Evolutionary conservation across 2,113 vertebrate species (phyloP).

Genomic region (Corythoichthys intestinalis): DNA sequence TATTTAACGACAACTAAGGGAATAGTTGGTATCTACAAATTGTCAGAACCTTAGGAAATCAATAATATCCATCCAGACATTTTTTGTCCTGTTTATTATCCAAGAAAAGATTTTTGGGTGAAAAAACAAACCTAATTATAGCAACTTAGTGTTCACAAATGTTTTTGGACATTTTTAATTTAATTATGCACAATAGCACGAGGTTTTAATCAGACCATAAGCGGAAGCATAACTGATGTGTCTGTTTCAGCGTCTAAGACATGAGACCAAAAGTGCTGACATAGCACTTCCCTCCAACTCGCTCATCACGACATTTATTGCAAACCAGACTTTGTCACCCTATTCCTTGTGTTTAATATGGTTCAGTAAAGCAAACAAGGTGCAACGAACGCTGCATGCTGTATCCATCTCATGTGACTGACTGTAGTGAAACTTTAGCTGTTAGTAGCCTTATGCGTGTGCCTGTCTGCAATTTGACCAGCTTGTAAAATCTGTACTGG

Average conservation of each 20-base stretch:
- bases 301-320: slow-evolving; percentile 5
- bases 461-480: slow-evolving; percentile 13
- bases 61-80: too few relatives aligned
- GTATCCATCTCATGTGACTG: slow-evolving; percentile 41
- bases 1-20: too few relatives aligned
- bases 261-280: slow-evolving; percentile 23
- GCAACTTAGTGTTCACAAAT: too few relatives aligned
- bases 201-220: slow-evolving; percentile 22
- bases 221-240: slow-evolving; percentile 46
- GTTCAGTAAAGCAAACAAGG: neutral
- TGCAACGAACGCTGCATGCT: neutral
- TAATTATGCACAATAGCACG: neutral
- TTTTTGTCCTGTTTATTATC: too few relatives aligned
- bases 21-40: too few relatives aligned
- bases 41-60: too few relatives aligned
- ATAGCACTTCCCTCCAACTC: slow-evolving; percentile 16
- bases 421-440: slow-evolving; percentile 41
- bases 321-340: slow-evolving; percentile 8
- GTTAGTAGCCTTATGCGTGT: slow-evolving; percentile 9
- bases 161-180: neutral
- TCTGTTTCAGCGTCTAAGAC: slow-evolving; percentile 18
- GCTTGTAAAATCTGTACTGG: slow-evolving; percentile 11
- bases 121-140: too few relatives aligned
- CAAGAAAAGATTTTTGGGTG: too few relatives aligned
- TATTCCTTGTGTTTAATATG: neutral